Conservation (phyloP, 2,797 vertebrate species). For the Mormyrops boulengeri region DNA sequence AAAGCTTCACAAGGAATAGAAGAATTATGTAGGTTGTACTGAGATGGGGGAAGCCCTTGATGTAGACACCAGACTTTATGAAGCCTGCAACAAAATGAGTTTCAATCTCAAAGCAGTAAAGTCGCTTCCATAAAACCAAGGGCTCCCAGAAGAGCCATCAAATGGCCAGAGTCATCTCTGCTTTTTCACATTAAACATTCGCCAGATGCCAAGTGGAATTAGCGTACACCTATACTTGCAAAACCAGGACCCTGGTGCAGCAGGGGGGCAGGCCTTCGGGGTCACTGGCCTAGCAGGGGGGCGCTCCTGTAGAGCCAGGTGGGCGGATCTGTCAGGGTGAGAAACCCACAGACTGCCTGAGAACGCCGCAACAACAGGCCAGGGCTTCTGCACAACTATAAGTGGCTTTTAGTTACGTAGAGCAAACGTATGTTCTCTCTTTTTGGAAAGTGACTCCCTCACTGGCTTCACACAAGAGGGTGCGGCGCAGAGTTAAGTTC, state of each 20-base stretch:
- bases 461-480: not conserved
- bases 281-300: slow-evolving; percentile 20
- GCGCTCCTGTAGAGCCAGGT: slow-evolving; percentile 7
- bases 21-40: not conserved
- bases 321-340: not conserved
- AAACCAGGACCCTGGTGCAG: slow-evolving; percentile 38
- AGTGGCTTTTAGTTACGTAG: not conserved
- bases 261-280: slow-evolving; percentile 5
- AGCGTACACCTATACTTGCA: slow-evolving; percentile 40
- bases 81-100: slow-evolving; percentile 43
- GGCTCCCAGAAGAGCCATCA: not conserved
- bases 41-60: too few relatives aligned
- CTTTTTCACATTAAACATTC: slow-evolving; percentile 40
- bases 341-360: slow-evolving; percentile 25
- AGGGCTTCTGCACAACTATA: not conserved
- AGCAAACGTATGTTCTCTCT: not conserved
- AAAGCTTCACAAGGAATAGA: not conserved
- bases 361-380: not conserved
- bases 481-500: not conserved
- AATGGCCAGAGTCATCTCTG: not conserved
- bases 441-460: not conserved
- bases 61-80: not conserved
- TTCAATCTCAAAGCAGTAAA: slow-evolving; percentile 36
- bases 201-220: slow-evolving; percentile 62
- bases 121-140: slow-evolving; percentile 33